A percentile compares a stretch with the other conserved stretches of the same genome.
Conservation (phyloP, 2,888 invertebrate species). For the Dyspetes luteomarginatus region DNA sequence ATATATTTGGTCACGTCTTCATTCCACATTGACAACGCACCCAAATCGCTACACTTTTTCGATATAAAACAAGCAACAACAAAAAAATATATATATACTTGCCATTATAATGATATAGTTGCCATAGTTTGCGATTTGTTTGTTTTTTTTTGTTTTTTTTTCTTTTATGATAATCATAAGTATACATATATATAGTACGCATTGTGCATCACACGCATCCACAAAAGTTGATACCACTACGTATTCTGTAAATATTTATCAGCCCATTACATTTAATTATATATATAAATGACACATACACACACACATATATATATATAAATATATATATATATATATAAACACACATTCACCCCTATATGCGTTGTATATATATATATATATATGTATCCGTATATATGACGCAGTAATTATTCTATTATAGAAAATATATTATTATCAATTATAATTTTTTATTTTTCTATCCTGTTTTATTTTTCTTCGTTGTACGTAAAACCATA, state of each 20-base stretch:
- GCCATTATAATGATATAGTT: conserved; percentile 81
- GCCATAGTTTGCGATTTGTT: conserved; percentile 75
- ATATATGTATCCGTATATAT: conserved; percentile 73
- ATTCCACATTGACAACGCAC: conserved; percentile 63
- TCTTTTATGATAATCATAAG: conserved; percentile 63
- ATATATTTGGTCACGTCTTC: conserved; percentile 57
- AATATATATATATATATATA: conserved; percentile 39
- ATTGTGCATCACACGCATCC: conserved; percentile 69
- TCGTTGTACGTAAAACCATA: conserved; percentile 6
- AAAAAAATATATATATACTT: conserved; percentile 74
- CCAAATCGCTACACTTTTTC: conserved; percentile 47
- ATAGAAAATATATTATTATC: conserved; percentile 81
- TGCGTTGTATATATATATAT: conserved; percentile 69
- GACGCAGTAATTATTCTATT: conserved; percentile 80
- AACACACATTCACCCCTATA: conserved; percentile 33
- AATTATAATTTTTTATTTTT: conserved; percentile 77
- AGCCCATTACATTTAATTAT: conserved; percentile 73
- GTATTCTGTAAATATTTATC: conserved; percentile 82
- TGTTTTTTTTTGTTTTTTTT: conserved; percentile 36
- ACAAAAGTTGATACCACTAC: conserved; percentile 78
- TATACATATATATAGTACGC: conserved; percentile 64
- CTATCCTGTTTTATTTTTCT: conserved; percentile 66
- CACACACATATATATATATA: conserved; percentile 48
- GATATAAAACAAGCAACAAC: conserved; percentile 2
- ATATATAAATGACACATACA: conserved; percentile 71